Evolutionary conservation across 1,140 invertebrate species (phyloP).

Genomic region (Pseudomyrmex pallidus): DNA sequence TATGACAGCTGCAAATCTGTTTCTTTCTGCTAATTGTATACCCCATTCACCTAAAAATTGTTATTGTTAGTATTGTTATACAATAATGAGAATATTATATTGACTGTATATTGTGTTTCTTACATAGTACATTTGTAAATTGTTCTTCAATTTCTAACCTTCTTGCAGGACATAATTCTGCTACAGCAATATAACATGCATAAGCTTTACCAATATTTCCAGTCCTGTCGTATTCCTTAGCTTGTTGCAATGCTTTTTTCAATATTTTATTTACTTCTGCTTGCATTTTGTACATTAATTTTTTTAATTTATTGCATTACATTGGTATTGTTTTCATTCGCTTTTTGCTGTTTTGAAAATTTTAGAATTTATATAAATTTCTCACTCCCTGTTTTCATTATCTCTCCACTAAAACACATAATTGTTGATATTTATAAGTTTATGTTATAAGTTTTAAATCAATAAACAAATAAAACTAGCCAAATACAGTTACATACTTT

Average conservation of each 20-base stretch:
- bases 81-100: not conserved
- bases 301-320: not conserved
- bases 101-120: constrained; percentile 41
- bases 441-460: too few species aligned
- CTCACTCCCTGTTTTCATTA: too few species aligned
- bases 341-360: too few species aligned
- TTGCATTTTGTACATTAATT: constrained; percentile 70
- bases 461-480: too few species aligned
- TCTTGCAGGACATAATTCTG: constrained; percentile 77
- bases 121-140: constrained; percentile 79
- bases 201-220: constrained; percentile 81
- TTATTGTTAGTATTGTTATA: constrained; percentile 23
- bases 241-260: constrained; percentile 75
- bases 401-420: too few species aligned
- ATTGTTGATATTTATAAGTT: too few species aligned
- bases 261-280: constrained; percentile 73
- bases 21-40: constrained; percentile 70
- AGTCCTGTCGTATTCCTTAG: constrained; percentile 71
- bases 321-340: too few species aligned
- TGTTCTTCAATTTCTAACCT: constrained; percentile 77
- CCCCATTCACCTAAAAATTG: constrained; percentile 79
- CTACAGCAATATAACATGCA: constrained; percentile 80
- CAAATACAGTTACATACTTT: too few species aligned
- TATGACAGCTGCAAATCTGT: constrained; percentile 72
- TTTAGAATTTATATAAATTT: too few species aligned